Conservation (phyloP, 2,113 vertebrate genomes). For the Calyptommatus sinebrachiatus region DNA sequence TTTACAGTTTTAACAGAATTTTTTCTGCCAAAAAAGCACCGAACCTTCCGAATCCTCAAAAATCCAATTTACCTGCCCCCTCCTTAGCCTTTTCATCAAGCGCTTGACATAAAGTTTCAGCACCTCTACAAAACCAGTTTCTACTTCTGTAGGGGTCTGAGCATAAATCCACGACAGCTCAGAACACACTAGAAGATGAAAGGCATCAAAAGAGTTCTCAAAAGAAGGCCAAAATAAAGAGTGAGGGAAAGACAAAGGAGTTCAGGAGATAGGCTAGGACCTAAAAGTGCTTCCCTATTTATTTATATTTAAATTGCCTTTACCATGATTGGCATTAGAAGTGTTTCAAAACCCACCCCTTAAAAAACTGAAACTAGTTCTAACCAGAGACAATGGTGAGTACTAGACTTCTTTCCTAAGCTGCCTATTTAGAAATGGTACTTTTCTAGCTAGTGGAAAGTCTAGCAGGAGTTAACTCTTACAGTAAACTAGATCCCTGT, state of each 20-base stretch:
- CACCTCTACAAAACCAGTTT: not conserved
- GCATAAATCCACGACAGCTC: not conserved
- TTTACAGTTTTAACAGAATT: not conserved
- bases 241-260: too few species aligned
- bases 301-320: not conserved
- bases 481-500: not conserved
- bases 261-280: too few species aligned
- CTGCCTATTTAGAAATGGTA: not conserved
- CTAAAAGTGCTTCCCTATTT: too few species aligned
- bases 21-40: not conserved
- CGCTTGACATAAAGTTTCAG: not conserved
- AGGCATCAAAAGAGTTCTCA: too few species aligned
- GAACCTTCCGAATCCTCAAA: not conserved
- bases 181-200: not conserved
- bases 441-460: not conserved
- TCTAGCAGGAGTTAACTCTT: too few species aligned
- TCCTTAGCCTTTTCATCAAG: not conserved
- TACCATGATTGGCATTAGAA: not conserved
- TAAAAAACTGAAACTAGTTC: not conserved
- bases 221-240: too few species aligned
- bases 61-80: not conserved
- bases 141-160: not conserved
- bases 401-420: not conserved
- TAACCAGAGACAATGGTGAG: not conserved
- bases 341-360: not conserved